A percentile compares a stretch with the other conserved stretches of the same genome.
These are phyloP conservation scores for Diadegma fenestrale DNA, from an alignment of 2,888 invertebrate species.

Conservation along the genomic window DNA sequence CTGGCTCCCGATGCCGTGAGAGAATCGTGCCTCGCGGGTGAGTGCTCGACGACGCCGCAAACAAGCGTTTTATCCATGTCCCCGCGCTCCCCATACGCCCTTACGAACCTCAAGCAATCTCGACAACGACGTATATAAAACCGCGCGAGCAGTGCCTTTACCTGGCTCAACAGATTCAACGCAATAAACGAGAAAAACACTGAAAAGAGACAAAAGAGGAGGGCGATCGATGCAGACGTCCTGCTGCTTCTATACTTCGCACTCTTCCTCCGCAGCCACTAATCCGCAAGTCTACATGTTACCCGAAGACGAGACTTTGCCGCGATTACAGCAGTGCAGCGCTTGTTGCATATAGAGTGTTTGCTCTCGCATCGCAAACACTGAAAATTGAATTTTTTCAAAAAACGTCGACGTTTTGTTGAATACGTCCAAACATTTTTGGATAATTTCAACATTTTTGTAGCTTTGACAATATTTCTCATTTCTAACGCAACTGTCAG, in stretches of 20 bases:
- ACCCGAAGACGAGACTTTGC: background rate
- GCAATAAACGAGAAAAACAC: conserved; percentile 2
- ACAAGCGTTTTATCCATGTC: background rate
- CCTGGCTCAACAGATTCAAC: background rate
- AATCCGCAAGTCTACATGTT: background rate
- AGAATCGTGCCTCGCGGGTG: conserved; percentile 59
- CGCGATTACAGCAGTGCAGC: background rate
- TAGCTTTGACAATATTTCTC: too few species aligned
- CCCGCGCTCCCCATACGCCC: background rate
- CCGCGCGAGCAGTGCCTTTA: background rate
- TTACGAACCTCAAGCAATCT: background rate
- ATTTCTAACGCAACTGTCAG: too few species aligned
- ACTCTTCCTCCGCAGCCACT: background rate
- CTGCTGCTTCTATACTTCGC: background rate
- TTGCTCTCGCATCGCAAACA: background rate
- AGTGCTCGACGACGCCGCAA: conserved; percentile 13
- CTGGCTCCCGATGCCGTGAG: conserved; percentile 62
- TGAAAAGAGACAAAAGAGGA: conserved; percentile 2
- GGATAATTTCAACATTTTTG: too few species aligned
- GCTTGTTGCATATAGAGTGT: background rate
- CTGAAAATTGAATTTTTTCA: too few species aligned
- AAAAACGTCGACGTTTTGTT: too few species aligned
- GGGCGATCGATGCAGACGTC: conserved; percentile 1
- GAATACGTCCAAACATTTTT: too few species aligned
- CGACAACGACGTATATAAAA: background rate